Percentiles rank a stretch among this genome's conserved stretches.
These are phyloP conservation scores for Sebastes cheni DNA, from an alignment of 2,797 vertebrate genomes.

Conservation along the genomic window DNA sequence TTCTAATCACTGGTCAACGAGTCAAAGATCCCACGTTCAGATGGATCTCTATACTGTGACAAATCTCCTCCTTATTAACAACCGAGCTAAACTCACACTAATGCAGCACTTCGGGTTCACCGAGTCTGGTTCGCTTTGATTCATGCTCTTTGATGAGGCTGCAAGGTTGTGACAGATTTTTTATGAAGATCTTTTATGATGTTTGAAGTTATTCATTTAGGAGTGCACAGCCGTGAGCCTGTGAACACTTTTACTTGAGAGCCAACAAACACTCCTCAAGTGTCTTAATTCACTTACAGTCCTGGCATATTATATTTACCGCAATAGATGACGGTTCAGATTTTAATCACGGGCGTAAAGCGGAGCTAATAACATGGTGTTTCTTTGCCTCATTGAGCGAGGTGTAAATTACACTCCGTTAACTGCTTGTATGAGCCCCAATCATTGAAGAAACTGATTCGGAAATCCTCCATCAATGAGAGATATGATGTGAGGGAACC, in stretches of 20 bases:
- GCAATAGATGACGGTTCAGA: background rate
- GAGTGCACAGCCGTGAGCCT: background rate
- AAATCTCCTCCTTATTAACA: background rate
- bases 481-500: slow-evolving; percentile 1
- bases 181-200: slow-evolving; percentile 43
- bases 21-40: background rate
- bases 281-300: slow-evolving; percentile 24
- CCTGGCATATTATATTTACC: background rate
- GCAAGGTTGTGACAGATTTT: slow-evolving; percentile 25
- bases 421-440: background rate
- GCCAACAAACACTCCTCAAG: slow-evolving; percentile 16
- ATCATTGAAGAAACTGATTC: slow-evolving; percentile 32
- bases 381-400: slow-evolving; percentile 18
- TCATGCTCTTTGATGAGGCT: slow-evolving; percentile 47
- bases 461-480: slow-evolving; percentile 16
- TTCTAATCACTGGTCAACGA: too few species aligned
- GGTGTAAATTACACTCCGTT: slow-evolving; percentile 7
- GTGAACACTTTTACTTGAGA: slow-evolving; percentile 2
- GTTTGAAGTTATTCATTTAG: slow-evolving; percentile 44
- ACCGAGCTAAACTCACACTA: background rate
- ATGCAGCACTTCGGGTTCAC: background rate
- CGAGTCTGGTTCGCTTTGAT: slow-evolving; percentile 36
- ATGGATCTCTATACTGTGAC: background rate
- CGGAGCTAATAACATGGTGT: background rate
- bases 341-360: slow-evolving; percentile 32